phyloP scores from a whole-genome alignment of 2,888 invertebrate species.

The Ommatoiulus sabulosus region DNA sequence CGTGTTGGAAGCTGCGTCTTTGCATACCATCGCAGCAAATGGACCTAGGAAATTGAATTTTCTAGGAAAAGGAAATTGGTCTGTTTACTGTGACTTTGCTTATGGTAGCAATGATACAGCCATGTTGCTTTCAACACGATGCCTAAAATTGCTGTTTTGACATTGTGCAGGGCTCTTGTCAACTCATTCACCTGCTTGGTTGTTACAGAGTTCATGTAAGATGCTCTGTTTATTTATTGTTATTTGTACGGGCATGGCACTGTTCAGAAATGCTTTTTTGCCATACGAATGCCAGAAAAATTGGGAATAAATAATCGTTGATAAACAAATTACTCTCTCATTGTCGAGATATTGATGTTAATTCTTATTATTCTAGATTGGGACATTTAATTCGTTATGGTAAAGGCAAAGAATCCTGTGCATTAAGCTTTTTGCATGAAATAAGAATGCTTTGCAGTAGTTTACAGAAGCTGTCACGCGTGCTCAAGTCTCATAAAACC shows the following conservation, averaged over 20 bases:
- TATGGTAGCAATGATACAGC: neutral
- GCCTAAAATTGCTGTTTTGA: neutral
- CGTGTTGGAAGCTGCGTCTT: neutral
- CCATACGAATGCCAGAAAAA: neutral
- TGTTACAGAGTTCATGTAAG: neutral
- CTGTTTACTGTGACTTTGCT: neutral
- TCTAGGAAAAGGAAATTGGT: neutral
- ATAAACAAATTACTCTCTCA: no score
- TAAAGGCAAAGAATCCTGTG: no score
- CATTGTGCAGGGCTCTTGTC: neutral
- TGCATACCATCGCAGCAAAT: neutral
- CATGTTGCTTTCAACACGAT: neutral
- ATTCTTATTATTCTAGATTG: no score
- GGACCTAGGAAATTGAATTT: slow-evolving; percentile 40
- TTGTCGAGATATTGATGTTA: no score
- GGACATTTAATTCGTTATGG: no score
- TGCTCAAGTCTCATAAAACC: no score
- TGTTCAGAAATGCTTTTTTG: neutral
- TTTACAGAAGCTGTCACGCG: no score
- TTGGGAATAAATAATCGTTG: no score
- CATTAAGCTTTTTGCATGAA: no score
- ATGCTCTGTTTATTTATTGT: neutral
- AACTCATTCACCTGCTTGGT: neutral
- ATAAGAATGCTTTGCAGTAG: no score
- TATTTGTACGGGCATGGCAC: neutral